Conservation (phyloP, 2,797 vertebrate species). For the Malurus splendens region DNA sequence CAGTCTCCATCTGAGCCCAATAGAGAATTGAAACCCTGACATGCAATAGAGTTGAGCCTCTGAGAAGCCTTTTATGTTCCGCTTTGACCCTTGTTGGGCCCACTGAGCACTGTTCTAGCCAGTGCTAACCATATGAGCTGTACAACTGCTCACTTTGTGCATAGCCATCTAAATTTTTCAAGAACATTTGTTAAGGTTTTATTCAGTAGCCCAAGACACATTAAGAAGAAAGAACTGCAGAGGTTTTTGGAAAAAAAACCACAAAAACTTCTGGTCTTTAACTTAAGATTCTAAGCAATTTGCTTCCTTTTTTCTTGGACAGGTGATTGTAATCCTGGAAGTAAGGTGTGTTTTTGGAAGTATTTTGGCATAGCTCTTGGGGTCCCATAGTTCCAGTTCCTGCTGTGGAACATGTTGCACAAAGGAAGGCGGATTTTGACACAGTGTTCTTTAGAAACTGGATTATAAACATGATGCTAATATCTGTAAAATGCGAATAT, state of each 20-base stretch:
- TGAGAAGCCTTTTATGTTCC: not conserved
- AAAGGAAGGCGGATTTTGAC: not conserved
- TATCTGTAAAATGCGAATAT: not conserved
- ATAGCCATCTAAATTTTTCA: not conserved
- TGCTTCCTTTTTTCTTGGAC: not conserved
- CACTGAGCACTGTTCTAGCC: not conserved
- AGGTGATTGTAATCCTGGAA: not conserved
- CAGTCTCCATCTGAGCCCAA: not conserved
- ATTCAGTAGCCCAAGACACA: not conserved
- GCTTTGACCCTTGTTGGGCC: not conserved
- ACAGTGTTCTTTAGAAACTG: not conserved
- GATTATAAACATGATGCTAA: not conserved
- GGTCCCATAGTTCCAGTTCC: not conserved
- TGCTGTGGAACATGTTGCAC: not conserved
- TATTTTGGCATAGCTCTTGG: not conserved
- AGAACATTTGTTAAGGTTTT: not conserved
- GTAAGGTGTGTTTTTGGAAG: not conserved
- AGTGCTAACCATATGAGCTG: not conserved
- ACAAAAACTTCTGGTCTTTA: not conserved
- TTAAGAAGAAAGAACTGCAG: not conserved
- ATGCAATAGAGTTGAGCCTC: not conserved
- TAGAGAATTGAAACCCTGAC: not conserved
- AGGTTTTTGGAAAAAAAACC: not conserved
- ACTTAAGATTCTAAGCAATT: not conserved
- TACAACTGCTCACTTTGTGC: not conserved